Base-by-base conservation (phyloP, 53 echinoderm and acorn worm genomes). In the Hippasteria phrygiana region DNA sequence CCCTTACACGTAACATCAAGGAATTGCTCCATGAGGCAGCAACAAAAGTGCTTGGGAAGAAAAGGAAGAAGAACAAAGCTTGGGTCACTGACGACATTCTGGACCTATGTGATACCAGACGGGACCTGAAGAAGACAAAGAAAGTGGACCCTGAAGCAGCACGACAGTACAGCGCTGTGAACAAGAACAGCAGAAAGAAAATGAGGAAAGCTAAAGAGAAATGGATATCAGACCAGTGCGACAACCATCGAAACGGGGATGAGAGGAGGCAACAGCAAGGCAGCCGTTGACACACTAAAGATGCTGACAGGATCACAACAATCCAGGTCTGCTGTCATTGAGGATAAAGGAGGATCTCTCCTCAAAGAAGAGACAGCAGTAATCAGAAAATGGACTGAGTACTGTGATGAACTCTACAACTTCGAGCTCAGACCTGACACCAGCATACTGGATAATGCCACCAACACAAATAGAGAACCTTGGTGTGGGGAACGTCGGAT, bases 61-160 rank as follows among this genome's bases (percentile, higher is more conserved):
- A 48, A 0, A 54, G 72, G n/a, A 17, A 27, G 65, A 62, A 28
- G 35, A 66, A 41, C 13, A 41, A 80, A 34, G 34, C 54, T 4
- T 72, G 82, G 90, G 73, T 70, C 55, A 69, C 90, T 28, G 54
- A 78, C 41, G 79, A 80, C 0, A 64, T 89, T 65, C 66, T 89
- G 3, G 33, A 89, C n/a, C 22, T 89, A 8, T 89, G 90, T 37
- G 82, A 89, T 69, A 81, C 38, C 18, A 22, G 80, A 37, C 51
- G 90, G 22, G 82, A 69, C 10, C 55, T 80, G 41, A 89, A 82
- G 71, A 80, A 70, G 1, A 9, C 0, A 5, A 41, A 74, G 39
- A 74, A 69, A 6, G 5, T 17, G 26, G 47, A 24, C 43, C 3
- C 1, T n/a, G 79, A 51, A 35, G 54, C 34, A 55, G 78, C 78